Conservation (phyloP, 1,140 invertebrate genomes). For the Probaryconus sp. region DNA sequence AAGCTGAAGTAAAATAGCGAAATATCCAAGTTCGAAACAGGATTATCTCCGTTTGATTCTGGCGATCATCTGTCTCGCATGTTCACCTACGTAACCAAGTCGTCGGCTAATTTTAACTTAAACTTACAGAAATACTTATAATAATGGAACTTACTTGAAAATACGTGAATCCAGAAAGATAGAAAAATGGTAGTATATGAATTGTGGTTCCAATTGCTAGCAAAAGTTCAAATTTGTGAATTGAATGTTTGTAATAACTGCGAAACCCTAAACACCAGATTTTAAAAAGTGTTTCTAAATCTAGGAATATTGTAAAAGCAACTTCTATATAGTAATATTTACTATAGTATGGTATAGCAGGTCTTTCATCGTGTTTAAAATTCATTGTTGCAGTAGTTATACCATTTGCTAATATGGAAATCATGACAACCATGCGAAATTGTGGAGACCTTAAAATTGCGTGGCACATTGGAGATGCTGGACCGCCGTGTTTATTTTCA, state of each 20-base stretch:
- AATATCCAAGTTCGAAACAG: no score
- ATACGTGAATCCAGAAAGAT: conserved; percentile 96
- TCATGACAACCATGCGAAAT: conserved; percentile 95
- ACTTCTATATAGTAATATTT: conserved; percentile 98
- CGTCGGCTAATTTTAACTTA: no score
- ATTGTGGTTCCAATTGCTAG: conserved; percentile 96
- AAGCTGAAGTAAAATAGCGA: no score
- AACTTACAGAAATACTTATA: neutral
- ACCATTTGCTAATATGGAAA: conserved; percentile 96
- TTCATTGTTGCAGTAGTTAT: conserved; percentile 97
- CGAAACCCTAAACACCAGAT: conserved; percentile 97
- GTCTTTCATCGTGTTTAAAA: conserved; percentile 94
- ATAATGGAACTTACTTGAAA: conserved; percentile 87
- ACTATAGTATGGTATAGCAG: conserved; percentile 89
- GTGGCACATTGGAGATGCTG: conserved; percentile 92
- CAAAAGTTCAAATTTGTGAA: conserved; percentile 98
- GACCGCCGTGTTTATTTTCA: conserved; percentile 94
- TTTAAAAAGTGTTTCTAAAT: conserved; percentile 97
- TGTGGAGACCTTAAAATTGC: conserved; percentile 93
- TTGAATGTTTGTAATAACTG: conserved; percentile 96
- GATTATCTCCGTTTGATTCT: no score
- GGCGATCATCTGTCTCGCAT: no score
- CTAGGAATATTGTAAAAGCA: conserved; percentile 95
- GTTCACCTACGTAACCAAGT: no score
- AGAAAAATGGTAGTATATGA: conserved; percentile 94